Evolutionary conservation across 2,113 vertebrate species (phyloP).

Genomic region (Odontesthes bonariensis): DNA sequence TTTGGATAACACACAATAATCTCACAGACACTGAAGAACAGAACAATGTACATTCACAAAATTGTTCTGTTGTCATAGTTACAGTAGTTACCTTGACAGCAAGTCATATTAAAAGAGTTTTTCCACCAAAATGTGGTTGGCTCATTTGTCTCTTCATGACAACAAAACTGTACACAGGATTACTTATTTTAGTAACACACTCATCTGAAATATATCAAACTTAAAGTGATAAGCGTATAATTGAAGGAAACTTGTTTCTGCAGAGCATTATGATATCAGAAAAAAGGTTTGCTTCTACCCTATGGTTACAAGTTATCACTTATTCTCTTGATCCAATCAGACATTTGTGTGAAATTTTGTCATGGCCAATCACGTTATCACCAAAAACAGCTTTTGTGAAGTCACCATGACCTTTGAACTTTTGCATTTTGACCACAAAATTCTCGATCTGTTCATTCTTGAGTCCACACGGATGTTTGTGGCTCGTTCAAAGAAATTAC

Average conservation of each 20-base stretch:
- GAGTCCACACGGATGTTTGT: background rate
- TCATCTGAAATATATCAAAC: background rate
- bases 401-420: background rate
- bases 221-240: background rate
- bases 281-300: background rate
- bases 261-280: background rate
- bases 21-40: slow-evolving; percentile 12
- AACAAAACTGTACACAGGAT: too few species aligned
- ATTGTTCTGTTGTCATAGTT: background rate
- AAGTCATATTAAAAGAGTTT: background rate
- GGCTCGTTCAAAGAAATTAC: background rate
- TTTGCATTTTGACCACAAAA: background rate
- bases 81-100: background rate
- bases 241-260: background rate
- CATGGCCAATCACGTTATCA: background rate
- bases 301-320: background rate
- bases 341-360: background rate
- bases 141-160: background rate
- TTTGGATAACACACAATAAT: slow-evolving; percentile 5
- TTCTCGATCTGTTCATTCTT: background rate
- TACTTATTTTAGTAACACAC: background rate
- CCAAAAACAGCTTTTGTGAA: background rate
- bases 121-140: background rate
- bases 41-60: background rate
- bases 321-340: background rate